Percentiles rank a stretch among this genome's conserved stretches.
phyloP scores from a whole-genome alignment of 2,797 vertebrate species.

The Dendrocincla fuliginosa region DNA sequence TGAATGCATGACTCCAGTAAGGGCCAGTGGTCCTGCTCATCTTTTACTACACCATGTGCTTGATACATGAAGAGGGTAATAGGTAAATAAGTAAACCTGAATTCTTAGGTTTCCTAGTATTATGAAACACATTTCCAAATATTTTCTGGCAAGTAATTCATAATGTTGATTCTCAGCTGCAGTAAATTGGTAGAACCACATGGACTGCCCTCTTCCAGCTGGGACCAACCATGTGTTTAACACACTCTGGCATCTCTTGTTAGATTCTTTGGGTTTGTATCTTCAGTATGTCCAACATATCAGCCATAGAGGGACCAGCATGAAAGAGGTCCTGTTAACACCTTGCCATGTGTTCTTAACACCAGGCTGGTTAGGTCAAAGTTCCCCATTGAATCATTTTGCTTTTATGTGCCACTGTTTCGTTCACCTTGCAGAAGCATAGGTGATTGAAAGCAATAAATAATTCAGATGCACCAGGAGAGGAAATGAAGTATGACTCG shows the following conservation, averaged over 20 bases:
- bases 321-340: neutral
- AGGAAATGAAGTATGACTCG: neutral
- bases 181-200: neutral
- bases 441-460: neutral
- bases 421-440: neutral
- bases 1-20: neutral
- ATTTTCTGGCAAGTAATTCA: neutral
- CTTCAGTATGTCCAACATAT: neutral
- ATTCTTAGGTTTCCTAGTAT: neutral
- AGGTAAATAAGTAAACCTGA: neutral
- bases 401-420: neutral
- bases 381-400: neutral
- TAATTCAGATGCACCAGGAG: neutral
- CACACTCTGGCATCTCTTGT: neutral
- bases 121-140: neutral
- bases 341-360: neutral
- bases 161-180: neutral
- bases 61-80: neutral
- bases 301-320: neutral
- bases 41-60: neutral
- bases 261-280: neutral
- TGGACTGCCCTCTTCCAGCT: neutral
- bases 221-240: neutral
- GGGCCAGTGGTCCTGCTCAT: neutral
- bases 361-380: neutral